Evolutionary conservation across 2,797 vertebrate species (phyloP).

Genomic region (Thalassophryne amazonica): DNA sequence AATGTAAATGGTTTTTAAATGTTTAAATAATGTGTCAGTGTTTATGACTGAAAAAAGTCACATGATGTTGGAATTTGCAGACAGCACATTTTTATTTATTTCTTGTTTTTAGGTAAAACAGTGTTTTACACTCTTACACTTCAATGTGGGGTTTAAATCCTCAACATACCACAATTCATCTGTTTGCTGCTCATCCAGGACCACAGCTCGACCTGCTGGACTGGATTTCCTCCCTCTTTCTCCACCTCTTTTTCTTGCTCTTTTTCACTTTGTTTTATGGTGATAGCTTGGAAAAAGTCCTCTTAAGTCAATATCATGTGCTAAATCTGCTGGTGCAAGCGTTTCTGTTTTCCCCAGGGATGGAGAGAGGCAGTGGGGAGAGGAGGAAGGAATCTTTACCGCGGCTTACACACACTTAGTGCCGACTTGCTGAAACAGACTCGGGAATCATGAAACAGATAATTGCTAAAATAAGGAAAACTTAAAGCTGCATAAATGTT

Average conservation of each 20-base stretch:
- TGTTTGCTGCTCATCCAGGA: constrained; percentile 9
- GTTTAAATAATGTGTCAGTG: no score
- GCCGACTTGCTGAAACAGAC: constrained; percentile 47
- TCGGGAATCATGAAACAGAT: no score
- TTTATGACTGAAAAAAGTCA: no score
- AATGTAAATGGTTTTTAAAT: no score
- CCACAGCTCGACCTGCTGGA: constrained; percentile 31
- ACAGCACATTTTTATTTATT: no score
- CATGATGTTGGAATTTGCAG: no score
- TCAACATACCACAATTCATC: constrained; percentile 19
- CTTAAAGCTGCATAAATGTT: no score
- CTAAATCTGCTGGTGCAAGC: constrained; percentile 77
- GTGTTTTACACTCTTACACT: constrained; percentile 17
- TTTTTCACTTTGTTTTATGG: constrained; percentile 26
- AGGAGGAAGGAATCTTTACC: constrained; percentile 42
- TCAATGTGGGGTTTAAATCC: constrained; percentile 28
- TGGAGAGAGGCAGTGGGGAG: constrained; percentile 10
- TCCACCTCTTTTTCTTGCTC: constrained; percentile 21
- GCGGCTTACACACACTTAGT: constrained; percentile 64
- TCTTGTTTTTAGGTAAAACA: no score
- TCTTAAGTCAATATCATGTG: constrained; percentile 74
- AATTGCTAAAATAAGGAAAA: no score
- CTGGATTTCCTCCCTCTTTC: constrained; percentile 27
- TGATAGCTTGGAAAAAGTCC: constrained; percentile 55
- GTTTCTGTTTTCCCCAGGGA: constrained; percentile 52